Evolutionary conservation across 2,888 invertebrate genomes (phyloP).

Genomic region (Sesia apiformis): DNA sequence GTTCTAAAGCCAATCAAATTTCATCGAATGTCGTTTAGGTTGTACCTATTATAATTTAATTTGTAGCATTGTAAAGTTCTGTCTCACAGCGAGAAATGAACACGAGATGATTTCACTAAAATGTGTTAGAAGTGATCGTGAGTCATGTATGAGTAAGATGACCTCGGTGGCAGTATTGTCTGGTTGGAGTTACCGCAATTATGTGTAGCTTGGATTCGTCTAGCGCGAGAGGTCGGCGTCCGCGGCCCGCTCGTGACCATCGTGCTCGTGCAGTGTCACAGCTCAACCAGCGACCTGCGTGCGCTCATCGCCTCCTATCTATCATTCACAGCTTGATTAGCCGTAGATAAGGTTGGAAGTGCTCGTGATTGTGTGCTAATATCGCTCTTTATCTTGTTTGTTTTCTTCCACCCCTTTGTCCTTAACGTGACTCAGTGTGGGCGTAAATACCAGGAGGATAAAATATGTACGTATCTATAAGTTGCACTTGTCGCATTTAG

Average conservation of each 20-base stretch:
- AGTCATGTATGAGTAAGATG: conserved; percentile 43
- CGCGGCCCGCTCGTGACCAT: conserved; percentile 17
- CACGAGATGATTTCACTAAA: not conserved
- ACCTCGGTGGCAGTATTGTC: conserved; percentile 30
- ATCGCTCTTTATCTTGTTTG: no score
- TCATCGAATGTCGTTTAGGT: conserved; percentile 12
- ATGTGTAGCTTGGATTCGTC: conserved; percentile 25
- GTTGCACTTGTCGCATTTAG: no score
- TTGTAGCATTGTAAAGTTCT: not conserved
- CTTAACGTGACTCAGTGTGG: no score
- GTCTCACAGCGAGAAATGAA: not conserved
- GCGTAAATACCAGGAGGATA: no score
- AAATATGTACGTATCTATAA: no score
- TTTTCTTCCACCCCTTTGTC: no score
- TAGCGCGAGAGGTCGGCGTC: conserved; percentile 26
- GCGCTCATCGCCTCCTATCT: not conserved
- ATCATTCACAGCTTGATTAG: no score
- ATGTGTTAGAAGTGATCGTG: conserved; percentile 15
- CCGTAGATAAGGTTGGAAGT: no score
- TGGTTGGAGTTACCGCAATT: conserved; percentile 25
- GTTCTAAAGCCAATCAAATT: conserved; percentile 12
- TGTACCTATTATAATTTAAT: no score
- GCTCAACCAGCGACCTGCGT: not conserved
- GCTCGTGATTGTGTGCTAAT: no score
- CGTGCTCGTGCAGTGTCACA: conserved; percentile 23